Conservation (phyloP, 2,888 invertebrate species). For the Venusia cambrica region DNA sequence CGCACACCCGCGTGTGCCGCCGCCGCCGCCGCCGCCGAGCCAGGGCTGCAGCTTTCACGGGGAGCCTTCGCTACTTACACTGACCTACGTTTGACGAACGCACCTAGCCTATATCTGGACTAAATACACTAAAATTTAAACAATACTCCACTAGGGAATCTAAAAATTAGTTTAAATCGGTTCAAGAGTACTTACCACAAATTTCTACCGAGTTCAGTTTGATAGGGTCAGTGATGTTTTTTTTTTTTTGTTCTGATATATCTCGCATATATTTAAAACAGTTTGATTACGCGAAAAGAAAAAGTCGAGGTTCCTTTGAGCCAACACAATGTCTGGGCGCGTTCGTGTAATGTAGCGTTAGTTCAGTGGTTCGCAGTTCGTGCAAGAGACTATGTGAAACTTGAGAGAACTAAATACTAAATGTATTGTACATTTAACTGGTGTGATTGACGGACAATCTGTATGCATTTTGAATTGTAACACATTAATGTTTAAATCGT, state of each 20-base stretch:
- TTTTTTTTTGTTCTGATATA: no score
- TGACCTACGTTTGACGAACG: no score
- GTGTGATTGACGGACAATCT: slow-evolving; percentile 13
- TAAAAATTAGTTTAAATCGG: no score
- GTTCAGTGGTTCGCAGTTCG: slow-evolving; percentile 17
- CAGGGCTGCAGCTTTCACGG: slow-evolving; percentile 17
- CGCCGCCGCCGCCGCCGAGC: slow-evolving; percentile 7
- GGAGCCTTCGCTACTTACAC: no score
- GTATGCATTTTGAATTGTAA: slow-evolving; percentile 25
- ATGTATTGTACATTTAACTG: slow-evolving; percentile 22
- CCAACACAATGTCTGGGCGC: no score
- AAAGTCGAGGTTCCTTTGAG: slow-evolving; percentile 1
- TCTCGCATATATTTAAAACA: no score
- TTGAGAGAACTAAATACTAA: slow-evolving; percentile 20
- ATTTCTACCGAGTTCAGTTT: no score
- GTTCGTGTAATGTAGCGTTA: not conserved
- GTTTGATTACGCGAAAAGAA: not conserved
- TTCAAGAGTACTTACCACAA: no score
- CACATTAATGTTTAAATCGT: slow-evolving; percentile 4
- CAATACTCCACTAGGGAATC: no score
- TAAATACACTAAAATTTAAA: no score
- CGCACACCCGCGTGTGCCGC: slow-evolving; percentile 1
- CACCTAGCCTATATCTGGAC: no score
- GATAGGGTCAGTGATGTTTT: no score
- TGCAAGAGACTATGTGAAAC: slow-evolving; percentile 22